Percentiles rank a stretch among this genome's conserved stretches.
phyloP scores from a whole-genome alignment of 1,140 invertebrate genomes.

The Hormaphis cornu region DNA sequence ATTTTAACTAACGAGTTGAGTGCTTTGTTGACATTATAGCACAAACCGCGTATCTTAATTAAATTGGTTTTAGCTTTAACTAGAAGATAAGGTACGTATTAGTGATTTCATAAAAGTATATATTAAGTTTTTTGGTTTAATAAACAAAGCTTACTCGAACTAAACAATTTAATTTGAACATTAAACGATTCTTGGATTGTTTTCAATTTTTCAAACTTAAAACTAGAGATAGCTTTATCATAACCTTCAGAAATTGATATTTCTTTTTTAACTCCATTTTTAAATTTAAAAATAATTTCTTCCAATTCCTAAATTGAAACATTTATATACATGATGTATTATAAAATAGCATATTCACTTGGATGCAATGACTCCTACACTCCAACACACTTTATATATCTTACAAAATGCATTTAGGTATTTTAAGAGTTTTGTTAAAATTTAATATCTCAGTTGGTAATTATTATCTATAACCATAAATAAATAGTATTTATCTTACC shows the following conservation, averaged over 20 bases:
- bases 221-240: constrained; percentile 85
- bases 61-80: constrained; percentile 75
- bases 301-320: constrained; percentile 16
- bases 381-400: too few relatives aligned
- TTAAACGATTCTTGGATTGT: constrained; percentile 89
- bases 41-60: constrained; percentile 86
- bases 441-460: too few relatives aligned
- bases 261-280: constrained; percentile 92
- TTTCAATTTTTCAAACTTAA: constrained; percentile 85
- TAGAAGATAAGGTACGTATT: constrained; percentile 27
- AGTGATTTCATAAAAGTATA: not conserved
- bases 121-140: constrained; percentile 17
- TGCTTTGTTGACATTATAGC: constrained; percentile 92
- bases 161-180: constrained; percentile 89
- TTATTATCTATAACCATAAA: not conserved
- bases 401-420: too few relatives aligned
- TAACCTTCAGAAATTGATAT: constrained; percentile 91
- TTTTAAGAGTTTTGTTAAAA: too few relatives aligned
- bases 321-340: not conserved
- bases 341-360: too few relatives aligned
- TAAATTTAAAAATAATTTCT: constrained; percentile 64
- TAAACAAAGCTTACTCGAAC: constrained; percentile 50
- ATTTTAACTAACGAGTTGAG: constrained; percentile 75
- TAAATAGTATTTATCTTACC: constrained; percentile 39
- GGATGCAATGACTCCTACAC: too few relatives aligned